phyloP scores from a whole-genome alignment of 2,113 vertebrate species.

The Tachycineta bicolor region DNA sequence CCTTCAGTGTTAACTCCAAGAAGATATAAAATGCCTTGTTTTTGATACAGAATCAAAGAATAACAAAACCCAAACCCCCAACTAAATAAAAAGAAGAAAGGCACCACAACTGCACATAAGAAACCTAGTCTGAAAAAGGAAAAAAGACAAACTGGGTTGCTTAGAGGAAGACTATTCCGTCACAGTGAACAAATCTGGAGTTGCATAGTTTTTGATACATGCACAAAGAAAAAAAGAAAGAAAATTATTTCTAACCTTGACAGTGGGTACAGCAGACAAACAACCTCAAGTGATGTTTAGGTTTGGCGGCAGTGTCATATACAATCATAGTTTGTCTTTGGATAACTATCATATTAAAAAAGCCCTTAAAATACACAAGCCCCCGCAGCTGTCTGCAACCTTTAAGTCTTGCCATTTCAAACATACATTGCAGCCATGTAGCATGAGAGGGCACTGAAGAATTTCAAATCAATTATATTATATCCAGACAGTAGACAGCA shows the following conservation, averaged over 20 bases:
- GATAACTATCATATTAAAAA: not conserved
- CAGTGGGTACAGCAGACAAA: not conserved
- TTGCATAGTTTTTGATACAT: not conserved
- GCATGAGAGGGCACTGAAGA: conserved; percentile 23
- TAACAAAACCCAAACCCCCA: not conserved
- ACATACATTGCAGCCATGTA: not conserved
- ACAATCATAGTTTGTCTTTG: not conserved
- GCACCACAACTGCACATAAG: not conserved
- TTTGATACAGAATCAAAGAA: not conserved
- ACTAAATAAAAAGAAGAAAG: not conserved
- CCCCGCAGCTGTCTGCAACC: conserved; percentile 34
- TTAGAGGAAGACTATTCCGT: not conserved
- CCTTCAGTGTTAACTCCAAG: not conserved
- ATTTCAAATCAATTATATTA: conserved; percentile 37
- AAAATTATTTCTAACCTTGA: not conserved
- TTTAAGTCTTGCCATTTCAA: conserved; percentile 47
- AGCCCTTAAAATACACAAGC: not conserved
- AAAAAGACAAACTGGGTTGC: not conserved
- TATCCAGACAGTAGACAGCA: conserved; percentile 22
- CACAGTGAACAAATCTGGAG: not conserved
- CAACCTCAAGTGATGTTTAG: not conserved
- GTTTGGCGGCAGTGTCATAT: not conserved
- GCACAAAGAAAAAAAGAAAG: not conserved
- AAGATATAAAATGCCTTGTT: not conserved
- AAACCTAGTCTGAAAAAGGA: not conserved